Evolutionary conservation across 2,797 vertebrate species (phyloP).

Genomic region (Sebastes aleutianus): DNA sequence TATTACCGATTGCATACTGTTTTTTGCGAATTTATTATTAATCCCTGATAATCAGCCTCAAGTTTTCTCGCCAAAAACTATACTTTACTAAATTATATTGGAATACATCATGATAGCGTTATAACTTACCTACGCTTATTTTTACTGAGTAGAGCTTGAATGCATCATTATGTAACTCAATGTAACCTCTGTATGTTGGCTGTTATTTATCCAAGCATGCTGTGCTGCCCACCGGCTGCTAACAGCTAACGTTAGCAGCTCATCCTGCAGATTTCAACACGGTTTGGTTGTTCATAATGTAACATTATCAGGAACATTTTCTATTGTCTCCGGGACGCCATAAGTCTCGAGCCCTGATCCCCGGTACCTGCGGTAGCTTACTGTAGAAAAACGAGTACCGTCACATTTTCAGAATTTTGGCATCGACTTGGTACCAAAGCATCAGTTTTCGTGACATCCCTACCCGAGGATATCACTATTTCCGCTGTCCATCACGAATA

Average conservation of each 20-base stretch:
- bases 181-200: background rate
- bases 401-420: background rate
- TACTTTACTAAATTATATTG: background rate
- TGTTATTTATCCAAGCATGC: background rate
- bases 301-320: background rate
- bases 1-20: no score
- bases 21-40: background rate
- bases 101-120: background rate
- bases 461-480: background rate
- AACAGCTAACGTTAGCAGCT: background rate
- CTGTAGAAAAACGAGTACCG: background rate
- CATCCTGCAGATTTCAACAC: rapidly evolving
- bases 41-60: background rate
- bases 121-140: background rate
- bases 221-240: background rate
- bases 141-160: background rate
- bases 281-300: background rate
- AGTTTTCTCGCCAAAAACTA: background rate
- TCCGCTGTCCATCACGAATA: rapidly evolving
- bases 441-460: rapidly evolving
- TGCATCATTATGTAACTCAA: background rate
- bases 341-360: rapidly evolving
- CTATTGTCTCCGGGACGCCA: background rate
- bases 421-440: background rate
- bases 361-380: no score